phyloP scores from a whole-genome alignment of 64 coral and sea anemone species.

The Astreopora myriophthalma region DNA sequence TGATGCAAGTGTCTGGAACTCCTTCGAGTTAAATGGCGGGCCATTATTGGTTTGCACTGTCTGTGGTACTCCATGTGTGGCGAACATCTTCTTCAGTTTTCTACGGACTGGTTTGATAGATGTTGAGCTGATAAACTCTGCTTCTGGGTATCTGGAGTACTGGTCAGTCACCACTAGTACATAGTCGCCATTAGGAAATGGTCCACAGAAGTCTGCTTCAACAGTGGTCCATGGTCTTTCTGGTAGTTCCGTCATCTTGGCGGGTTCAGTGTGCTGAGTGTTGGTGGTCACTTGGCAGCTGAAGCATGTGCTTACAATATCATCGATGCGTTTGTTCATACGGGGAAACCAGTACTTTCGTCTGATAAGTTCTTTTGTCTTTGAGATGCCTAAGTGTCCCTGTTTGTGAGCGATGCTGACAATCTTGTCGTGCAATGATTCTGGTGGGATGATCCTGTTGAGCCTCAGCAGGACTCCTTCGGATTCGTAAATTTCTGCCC shows the following conservation, averaged over 20 bases:
- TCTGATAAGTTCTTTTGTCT: conserved; percentile 25
- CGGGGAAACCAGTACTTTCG: conserved; percentile 50
- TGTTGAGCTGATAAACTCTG: conserved; percentile 34
- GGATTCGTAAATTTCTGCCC: conserved; percentile 35
- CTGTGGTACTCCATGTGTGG: conserved; percentile 54
- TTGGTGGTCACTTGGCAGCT: conserved; percentile 20
- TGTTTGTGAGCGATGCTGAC: conserved; percentile 1
- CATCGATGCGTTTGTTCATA: conserved; percentile 38
- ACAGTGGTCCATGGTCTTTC: conserved; percentile 29
- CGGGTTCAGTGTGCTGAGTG: conserved; percentile 18
- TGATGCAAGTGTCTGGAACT: not conserved
- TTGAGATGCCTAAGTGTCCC: conserved; percentile 16
- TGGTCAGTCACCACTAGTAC: conserved; percentile 42
- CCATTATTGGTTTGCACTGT: conserved; percentile 61
- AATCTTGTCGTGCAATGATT: not conserved
- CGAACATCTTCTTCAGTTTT: conserved; percentile 47
- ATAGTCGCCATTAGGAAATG: conserved; percentile 40
- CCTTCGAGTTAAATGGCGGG: conserved; percentile 52
- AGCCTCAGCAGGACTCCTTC: conserved; percentile 46
- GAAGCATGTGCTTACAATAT: conserved; percentile 40
- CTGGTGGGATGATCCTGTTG: conserved; percentile 29
- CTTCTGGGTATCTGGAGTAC: conserved; percentile 43
- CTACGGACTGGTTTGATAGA: conserved; percentile 31
- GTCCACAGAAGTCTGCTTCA: conserved; percentile 53
- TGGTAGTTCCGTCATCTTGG: conserved; percentile 42